Evolutionary conservation across 2,113 vertebrate species (phyloP), one percentile per base, ranked within the genome.

Genomic region (Erythrolamprus reginae): DNA sequence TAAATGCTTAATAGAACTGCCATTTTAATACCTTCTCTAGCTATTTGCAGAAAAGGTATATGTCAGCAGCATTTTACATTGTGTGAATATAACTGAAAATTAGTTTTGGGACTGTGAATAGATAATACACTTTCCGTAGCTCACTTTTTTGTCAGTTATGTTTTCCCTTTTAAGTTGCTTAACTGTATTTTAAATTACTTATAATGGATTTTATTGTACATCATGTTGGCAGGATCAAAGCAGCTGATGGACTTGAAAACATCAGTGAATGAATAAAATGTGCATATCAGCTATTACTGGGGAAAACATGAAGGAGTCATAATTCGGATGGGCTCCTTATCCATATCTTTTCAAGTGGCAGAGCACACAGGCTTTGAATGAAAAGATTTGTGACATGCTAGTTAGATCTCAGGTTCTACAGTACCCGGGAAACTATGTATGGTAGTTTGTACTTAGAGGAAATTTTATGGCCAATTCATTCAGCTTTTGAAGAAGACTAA

Each of bases 401-500:
- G 85, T 53, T 84, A 82, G 47, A 86, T 82, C 9, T 1, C 0
- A 2, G n/a, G 28, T 82, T 84, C 5, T n/a, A 28, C 42, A 51
- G 56, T 92, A 24, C 48, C 85, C 84, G 86, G 47, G 2, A 1
- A 82, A 51, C 28, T 9, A 0, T 56, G 23, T 58, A 7, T 70
- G 65, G 58, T 88, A 53, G 87, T 55, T 87, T 86, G 55, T 90
- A 65, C 15, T 88, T 87, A 45, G 13, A 84, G 15, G 38, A 47
- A 55, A 61, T 88, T 92, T 92, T 84, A 90, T 70, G 55, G 53
- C 77, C 38, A 33, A 28, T 77, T 88, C 28, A 26, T 89, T 47
- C 38, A 87, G 89, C 42, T 48, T 92, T 90, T 92, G 89, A 90
- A 83, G 77, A 61, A 88, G 84, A 90, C 47, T 84, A 88, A 92